phyloP scores from a whole-genome alignment of 2,113 vertebrate species.

The Carassius gibelio region DNA sequence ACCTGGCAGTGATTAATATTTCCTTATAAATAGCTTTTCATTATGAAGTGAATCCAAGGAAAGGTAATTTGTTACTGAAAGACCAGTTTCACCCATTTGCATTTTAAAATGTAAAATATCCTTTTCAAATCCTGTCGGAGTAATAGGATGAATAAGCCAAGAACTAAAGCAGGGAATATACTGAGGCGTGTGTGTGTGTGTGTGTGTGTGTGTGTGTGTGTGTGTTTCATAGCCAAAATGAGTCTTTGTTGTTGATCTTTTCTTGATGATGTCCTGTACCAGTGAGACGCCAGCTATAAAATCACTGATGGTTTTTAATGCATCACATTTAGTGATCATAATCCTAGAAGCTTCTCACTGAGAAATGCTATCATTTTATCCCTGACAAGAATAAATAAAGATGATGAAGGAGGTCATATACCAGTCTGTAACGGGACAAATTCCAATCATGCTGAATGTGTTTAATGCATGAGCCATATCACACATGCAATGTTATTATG shows the following conservation, averaged over 20 bases:
- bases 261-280: neutral
- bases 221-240: neutral
- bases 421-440: no score
- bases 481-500: no score
- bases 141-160: neutral
- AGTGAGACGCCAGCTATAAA: slow-evolving; percentile 38
- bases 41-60: neutral
- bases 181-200: no score
- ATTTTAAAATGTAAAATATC: slow-evolving; percentile 19
- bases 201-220: neutral
- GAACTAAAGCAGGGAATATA: neutral
- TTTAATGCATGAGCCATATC: no score
- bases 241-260: slow-evolving; percentile 17
- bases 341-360: slow-evolving; percentile 16
- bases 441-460: no score
- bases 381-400: neutral
- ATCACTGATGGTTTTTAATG: slow-evolving; percentile 53
- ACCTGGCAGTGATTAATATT: slow-evolving; percentile 43
- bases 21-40: slow-evolving; percentile 48
- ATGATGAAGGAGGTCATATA: no score
- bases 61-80: slow-evolving; percentile 24
- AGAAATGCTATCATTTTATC: slow-evolving; percentile 41
- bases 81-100: slow-evolving; percentile 18
- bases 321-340: slow-evolving; percentile 54
- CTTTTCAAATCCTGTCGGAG: neutral